These are phyloP conservation scores for Micropoecilia bifurca DNA, from an alignment of 2,797 vertebrate species.

Conservation along the genomic window DNA sequence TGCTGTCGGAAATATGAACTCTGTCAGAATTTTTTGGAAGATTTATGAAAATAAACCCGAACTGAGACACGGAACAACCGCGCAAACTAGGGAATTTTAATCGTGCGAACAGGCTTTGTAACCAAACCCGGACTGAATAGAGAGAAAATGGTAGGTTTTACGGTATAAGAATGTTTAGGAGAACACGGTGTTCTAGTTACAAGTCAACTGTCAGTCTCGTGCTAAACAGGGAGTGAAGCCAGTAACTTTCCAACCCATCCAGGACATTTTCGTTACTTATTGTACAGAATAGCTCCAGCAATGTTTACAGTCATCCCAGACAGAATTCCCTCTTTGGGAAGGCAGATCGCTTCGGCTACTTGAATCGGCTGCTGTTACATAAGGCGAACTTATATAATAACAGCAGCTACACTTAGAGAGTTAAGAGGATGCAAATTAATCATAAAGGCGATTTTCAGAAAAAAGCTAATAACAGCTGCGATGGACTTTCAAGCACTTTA, in stretches of 20 bases:
- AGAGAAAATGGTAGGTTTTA: not conserved
- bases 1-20: not conserved
- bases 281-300: not conserved
- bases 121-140: not conserved
- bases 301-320: not conserved
- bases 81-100: not conserved
- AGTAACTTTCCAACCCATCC: constrained; percentile 5
- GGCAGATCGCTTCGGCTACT: not conserved
- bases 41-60: not conserved
- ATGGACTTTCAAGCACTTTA: not conserved
- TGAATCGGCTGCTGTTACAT: not conserved
- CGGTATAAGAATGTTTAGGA: not conserved
- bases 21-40: not conserved
- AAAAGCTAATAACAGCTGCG: not conserved
- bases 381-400: not conserved
- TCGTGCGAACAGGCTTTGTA: not conserved
- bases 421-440: not conserved
- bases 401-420: not conserved
- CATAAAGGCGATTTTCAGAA: not conserved
- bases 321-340: not conserved
- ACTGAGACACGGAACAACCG: not conserved
- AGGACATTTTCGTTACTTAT: not conserved
- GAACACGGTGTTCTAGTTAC: not conserved
- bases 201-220: not conserved
- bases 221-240: not conserved